Base-by-base conservation (phyloP, 2,113 vertebrate genomes). In the Chionis minor region DNA sequence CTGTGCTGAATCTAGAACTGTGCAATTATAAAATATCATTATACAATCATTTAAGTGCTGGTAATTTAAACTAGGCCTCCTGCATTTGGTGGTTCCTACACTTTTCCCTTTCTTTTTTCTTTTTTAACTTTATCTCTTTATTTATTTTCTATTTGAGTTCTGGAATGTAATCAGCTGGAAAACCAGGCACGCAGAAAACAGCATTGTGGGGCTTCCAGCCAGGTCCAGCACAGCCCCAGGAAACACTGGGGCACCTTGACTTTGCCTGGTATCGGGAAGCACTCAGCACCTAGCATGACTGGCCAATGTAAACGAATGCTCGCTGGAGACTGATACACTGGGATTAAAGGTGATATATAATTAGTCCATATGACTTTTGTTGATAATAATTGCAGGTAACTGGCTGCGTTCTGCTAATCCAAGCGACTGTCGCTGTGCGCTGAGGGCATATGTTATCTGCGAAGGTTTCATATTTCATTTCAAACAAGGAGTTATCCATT, bases 331-430 rank as follows among this genome's bases (percentile, higher is more conserved):
- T 17, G 38, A 26, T 42, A 35, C 44, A 6, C 74, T 70, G 62
- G 58, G 55, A 86, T 55, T 49, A 89, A 94, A 94, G 74, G 81
- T 83, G 84, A 58, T 51, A 62, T 10, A 63, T 78, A 88, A 92
- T 94, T 96, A 92, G 81, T 73, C 66, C 56, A 2, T 70, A 52
- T 62, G 66, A 63, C 59, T 78, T 70, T 26, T 61, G 38, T 21
- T 45, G 88, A 74, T 83, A 66, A 91, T 35, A 92, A 88, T 17
- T 93, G n/a, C 89, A 96, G 90, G 94, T 91, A 90, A 86, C 70
- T 33, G 67, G 47, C 87, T 86, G 81, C 78, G 21, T 90, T 95
- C 84, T 59, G 32, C 80, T 83, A 12, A 55, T 47, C 84, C 86
- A 73, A 47, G 70, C 8, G 47, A 22, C 47, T 20, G 59, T 47